phyloP scores from a whole-genome alignment of 2,113 vertebrate genomes.

The Mus musculus region DNA sequence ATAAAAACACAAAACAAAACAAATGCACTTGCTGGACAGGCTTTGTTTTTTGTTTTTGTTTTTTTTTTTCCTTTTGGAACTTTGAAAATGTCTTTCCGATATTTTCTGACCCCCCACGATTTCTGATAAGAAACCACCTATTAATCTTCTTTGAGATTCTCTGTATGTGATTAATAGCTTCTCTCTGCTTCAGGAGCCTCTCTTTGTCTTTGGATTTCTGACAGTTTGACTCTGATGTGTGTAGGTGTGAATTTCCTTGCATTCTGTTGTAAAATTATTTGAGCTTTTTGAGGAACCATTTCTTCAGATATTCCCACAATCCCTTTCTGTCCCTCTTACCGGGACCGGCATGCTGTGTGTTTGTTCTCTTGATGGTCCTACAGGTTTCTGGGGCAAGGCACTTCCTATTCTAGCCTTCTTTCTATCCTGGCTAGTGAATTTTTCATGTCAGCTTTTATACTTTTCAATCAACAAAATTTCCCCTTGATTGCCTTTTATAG shows the following conservation, averaged over 20 bases:
- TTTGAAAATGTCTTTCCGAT: neutral
- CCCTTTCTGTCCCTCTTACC: neutral
- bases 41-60: neutral
- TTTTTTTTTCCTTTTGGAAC: neutral
- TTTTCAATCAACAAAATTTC: conserved; percentile 16
- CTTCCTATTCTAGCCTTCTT: neutral
- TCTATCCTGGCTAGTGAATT: neutral
- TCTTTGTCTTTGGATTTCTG: conserved; percentile 40
- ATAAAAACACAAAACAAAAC: neutral
- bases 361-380: neutral
- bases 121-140: neutral
- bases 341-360: neutral
- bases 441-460: neutral
- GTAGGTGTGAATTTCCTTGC: neutral
- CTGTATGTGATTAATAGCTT: neutral
- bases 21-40: neutral
- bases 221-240: conserved; percentile 20
- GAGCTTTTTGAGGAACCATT: neutral
- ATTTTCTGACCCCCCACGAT: neutral
- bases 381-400: neutral
- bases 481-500: neutral
- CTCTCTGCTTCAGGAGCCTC: neutral
- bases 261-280: neutral
- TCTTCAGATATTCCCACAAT: neutral
- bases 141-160: neutral